A percentile compares a stretch with the other conserved stretches of the same genome.
These are phyloP conservation scores for Watsonalla binaria DNA, from an alignment of 2,888 invertebrate species.

Conservation along the genomic window DNA sequence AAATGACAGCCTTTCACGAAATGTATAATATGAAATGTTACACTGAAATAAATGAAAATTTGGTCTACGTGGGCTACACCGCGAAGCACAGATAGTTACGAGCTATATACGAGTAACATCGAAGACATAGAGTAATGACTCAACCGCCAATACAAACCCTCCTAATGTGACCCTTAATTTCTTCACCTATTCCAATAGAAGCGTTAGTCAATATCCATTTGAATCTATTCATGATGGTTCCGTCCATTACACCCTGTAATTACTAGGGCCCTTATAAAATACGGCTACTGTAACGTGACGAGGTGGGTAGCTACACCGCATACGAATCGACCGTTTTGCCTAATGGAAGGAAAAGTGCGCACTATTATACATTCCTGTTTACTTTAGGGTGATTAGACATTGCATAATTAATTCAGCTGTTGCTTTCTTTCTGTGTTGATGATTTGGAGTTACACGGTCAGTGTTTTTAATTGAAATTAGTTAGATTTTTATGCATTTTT, in stretches of 20 bases:
- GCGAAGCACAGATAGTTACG: neutral
- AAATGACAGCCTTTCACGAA: too few species aligned
- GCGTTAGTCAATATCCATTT: conserved; percentile 34
- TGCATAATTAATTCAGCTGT: conserved; percentile 1
- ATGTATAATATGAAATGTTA: too few species aligned
- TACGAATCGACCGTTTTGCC: conserved; percentile 45
- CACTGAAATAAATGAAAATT: too few species aligned
- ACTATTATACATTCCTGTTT: conserved; percentile 9
- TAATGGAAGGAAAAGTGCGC: conserved; percentile 42
- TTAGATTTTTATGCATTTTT: too few species aligned
- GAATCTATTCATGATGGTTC: conserved; percentile 31
- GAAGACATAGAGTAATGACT: neutral
- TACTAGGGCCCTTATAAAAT: conserved; percentile 37
- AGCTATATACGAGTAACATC: neutral
- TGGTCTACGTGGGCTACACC: neutral
- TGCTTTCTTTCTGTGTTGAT: too few species aligned
- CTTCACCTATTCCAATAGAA: conserved; percentile 21
- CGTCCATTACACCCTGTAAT: conserved; percentile 38
- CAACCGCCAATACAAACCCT: conserved; percentile 12
- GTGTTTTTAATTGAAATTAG: too few species aligned
- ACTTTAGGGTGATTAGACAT: conserved; percentile 1
- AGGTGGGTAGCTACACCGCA: conserved; percentile 21
- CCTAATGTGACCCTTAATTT: conserved; percentile 26
- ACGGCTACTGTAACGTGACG: conserved; percentile 20
- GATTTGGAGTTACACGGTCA: too few species aligned